Evolutionary conservation across 2,113 vertebrate genomes (phyloP).

Genomic region (Oxyura jamaicensis): DNA sequence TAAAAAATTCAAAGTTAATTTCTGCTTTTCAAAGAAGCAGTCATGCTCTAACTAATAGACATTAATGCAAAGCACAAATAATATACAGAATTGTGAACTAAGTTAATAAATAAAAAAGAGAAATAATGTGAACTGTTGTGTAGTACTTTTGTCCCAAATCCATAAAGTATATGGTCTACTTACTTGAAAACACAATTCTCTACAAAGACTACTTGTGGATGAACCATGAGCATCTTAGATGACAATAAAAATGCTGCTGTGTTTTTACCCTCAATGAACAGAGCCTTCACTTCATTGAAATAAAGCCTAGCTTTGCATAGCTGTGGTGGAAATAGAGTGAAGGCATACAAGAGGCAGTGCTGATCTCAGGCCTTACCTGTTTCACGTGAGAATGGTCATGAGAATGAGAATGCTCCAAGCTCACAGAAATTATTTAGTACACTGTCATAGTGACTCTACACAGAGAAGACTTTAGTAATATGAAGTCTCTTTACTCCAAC

Average conservation of each 20-base stretch:
- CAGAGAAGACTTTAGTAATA: conserved; percentile 22
- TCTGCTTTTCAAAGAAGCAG: background rate
- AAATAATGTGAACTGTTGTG: fast-evolving
- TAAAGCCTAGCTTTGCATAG: background rate
- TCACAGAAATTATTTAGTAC: background rate
- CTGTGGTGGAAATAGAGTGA: background rate
- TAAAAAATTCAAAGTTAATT: background rate
- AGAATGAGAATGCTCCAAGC: background rate
- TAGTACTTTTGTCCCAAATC: background rate
- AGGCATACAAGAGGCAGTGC: background rate
- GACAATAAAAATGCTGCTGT: fast-evolving
- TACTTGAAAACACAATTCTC: background rate
- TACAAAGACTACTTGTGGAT: background rate
- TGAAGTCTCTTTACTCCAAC: conserved; percentile 31
- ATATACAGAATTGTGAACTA: background rate
- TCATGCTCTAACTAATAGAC: background rate
- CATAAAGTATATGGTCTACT: background rate
- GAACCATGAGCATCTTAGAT: fast-evolving
- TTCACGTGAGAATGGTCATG: background rate
- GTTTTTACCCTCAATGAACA: background rate
- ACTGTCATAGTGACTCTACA: background rate
- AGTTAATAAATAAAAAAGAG: background rate
- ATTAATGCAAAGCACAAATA: background rate
- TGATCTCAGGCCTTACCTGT: background rate
- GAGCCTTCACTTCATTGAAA: background rate